These are phyloP conservation scores for Sarcophaga caerulescens DNA, from an alignment of 2,888 invertebrate species.

Conservation along the genomic window DNA sequence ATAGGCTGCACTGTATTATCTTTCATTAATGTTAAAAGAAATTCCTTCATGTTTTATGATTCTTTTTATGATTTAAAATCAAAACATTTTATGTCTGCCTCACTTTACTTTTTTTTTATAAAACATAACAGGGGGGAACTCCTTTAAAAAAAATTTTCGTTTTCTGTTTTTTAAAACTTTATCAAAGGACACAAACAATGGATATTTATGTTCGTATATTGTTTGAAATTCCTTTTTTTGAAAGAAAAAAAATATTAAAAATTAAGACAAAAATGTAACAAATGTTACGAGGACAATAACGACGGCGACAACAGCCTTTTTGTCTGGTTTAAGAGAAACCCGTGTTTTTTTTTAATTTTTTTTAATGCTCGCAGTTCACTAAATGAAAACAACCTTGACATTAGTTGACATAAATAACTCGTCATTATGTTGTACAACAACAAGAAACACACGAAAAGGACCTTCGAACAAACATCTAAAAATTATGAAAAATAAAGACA, in stretches of 20 bases:
- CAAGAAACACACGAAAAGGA: neutral
- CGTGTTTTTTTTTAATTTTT: neutral
- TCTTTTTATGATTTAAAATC: too few relatives aligned
- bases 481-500: neutral
- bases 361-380: neutral
- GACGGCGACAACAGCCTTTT: neutral
- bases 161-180: too few relatives aligned
- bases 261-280: neutral
- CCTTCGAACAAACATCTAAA: neutral
- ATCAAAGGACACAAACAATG: neutral
- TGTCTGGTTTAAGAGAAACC: neutral
- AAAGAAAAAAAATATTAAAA: neutral
- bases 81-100: too few relatives aligned
- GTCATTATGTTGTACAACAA: slow-evolving; percentile 7
- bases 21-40: too few relatives aligned
- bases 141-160: too few relatives aligned
- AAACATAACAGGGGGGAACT: too few relatives aligned
- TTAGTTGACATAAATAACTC: slow-evolving; percentile 36
- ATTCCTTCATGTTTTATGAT: too few relatives aligned
- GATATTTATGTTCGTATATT: neutral
- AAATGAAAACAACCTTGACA: slow-evolving; percentile 35
- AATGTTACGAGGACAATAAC: neutral
- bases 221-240: neutral
- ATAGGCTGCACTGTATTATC: too few relatives aligned
- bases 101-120: too few relatives aligned